Base-by-base conservation (phyloP, 1,140 invertebrate species). In the Maniola jurtina region DNA sequence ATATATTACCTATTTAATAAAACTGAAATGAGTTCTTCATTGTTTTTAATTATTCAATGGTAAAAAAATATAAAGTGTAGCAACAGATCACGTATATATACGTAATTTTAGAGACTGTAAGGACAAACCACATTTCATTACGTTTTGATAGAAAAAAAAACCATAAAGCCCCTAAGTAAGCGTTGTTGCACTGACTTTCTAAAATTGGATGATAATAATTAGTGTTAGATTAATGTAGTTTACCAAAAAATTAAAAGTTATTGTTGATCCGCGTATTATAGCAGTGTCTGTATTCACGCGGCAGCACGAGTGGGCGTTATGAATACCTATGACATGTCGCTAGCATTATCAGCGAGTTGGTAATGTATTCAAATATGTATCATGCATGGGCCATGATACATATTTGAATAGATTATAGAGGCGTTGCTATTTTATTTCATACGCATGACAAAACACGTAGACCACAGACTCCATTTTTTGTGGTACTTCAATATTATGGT, bases 301-400 rank as follows among this genome's bases (percentile, higher is more conserved):
- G 68, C 77, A 67, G 75, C 73, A 69, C 69, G 76, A 75, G 84
- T 70, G 76, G 76, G 69, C 74, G 81, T 80, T 83, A 88, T 90
- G 88, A 90, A 86, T 90, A 86, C 82, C 82, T 85, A 81, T 79
- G 74, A 72, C 75, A 81, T 84, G 80, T 83, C 75, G 77, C 70
- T 71, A 77, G 84, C 77, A 86, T 90, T 90, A 88, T 89, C 80
- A 11, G 48, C 48, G 5, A 16, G 48, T 52, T 52, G 48, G 48
- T 25, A 52, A 25, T 52, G 16, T 52, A 90, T 90, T 90, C 88
- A 90, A 90, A 90, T 89, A 89, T 88, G 88, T 90, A 89, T 87
- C 83, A 86, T 83, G 79, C 82, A 45, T 52, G 48, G 48, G 16
- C 15, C 48, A 25, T 52, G 48, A 25, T 52, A 52, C 48, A 52